These are phyloP conservation scores for Mylabris sibirica DNA, from an alignment of 2,888 invertebrate species.

Conservation along the genomic window DNA sequence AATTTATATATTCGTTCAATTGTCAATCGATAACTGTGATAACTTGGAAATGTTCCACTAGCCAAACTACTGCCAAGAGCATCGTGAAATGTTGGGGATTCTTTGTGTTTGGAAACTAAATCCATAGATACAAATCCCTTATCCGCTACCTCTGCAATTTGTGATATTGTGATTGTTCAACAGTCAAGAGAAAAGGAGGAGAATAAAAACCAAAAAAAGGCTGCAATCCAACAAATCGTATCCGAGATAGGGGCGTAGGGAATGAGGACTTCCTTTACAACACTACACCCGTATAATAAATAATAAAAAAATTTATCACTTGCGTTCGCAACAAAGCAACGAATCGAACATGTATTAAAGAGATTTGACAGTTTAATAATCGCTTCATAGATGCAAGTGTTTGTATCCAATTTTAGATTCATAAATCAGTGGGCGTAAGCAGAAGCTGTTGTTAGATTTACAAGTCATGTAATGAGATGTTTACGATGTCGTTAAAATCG, in stretches of 20 bases:
- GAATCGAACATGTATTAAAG: slow-evolving; percentile 37
- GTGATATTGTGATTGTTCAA: slow-evolving; percentile 44
- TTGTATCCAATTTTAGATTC: slow-evolving; percentile 33
- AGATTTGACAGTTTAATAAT: slow-evolving; percentile 42
- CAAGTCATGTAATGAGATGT: slow-evolving; percentile 52
- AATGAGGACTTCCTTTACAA: not conserved
- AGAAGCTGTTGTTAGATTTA: slow-evolving; percentile 51
- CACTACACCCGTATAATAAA: not conserved
- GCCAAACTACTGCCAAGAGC: slow-evolving; percentile 56
- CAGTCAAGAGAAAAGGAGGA: slow-evolving; percentile 32
- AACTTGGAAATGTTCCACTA: slow-evolving; percentile 57
- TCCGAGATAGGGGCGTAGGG: not conserved
- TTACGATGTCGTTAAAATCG: slow-evolving; percentile 52
- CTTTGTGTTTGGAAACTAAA: slow-evolving; percentile 56
- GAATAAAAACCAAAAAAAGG: slow-evolving; percentile 42
- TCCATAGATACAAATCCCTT: slow-evolving; percentile 56
- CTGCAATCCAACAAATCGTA: slow-evolving; percentile 27
- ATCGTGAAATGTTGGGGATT: slow-evolving; percentile 57
- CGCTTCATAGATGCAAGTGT: slow-evolving; percentile 33
- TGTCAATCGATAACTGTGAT: slow-evolving; percentile 56
- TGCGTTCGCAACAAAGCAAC: slow-evolving; percentile 29
- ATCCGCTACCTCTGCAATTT: slow-evolving; percentile 54
- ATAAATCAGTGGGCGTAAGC: slow-evolving; percentile 48
- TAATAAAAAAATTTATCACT: not conserved
- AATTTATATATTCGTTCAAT: slow-evolving; percentile 39